Evolutionary conservation across 2,888 invertebrate genomes (phyloP).

Genomic region (Rhagophthalmus giganteus): DNA sequence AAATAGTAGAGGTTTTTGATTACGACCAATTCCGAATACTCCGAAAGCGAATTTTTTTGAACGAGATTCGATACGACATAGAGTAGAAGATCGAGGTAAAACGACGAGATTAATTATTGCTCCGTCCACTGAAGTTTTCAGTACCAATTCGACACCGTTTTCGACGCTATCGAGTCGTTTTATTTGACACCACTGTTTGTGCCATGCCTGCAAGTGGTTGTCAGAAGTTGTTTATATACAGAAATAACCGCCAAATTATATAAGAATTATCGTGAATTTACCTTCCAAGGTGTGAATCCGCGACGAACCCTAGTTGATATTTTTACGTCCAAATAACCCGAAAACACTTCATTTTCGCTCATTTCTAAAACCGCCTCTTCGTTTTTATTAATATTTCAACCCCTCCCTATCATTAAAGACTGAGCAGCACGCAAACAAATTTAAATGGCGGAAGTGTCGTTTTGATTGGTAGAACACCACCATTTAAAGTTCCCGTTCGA

Average conservation of each 20-base stretch:
- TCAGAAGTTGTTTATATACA: constrained; percentile 6
- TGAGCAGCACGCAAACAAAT: constrained; percentile 28
- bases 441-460: constrained; percentile 12
- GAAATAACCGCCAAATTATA: constrained; percentile 12
- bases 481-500: constrained; percentile 1
- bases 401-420: constrained; percentile 33
- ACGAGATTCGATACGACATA: constrained; percentile 67
- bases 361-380: constrained; percentile 29
- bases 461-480: constrained; percentile 6
- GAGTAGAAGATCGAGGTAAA: constrained; percentile 62
- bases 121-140: constrained; percentile 58
- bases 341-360: constrained; percentile 50
- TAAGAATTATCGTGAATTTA: constrained; percentile 48
- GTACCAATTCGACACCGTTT: constrained; percentile 60
- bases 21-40: constrained; percentile 62
- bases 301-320: constrained; percentile 64
- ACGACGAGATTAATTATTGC: constrained; percentile 55
- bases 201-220: constrained; percentile 60
- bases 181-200: constrained; percentile 67
- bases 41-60: constrained; percentile 72
- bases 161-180: constrained; percentile 60
- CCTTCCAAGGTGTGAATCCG: constrained; percentile 68
- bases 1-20: constrained; percentile 65
- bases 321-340: constrained; percentile 67
- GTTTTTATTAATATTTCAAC: constrained; percentile 21